phyloP scores from a whole-genome alignment of 2,113 vertebrate species.

The Reinhardtius hippoglossoides region DNA sequence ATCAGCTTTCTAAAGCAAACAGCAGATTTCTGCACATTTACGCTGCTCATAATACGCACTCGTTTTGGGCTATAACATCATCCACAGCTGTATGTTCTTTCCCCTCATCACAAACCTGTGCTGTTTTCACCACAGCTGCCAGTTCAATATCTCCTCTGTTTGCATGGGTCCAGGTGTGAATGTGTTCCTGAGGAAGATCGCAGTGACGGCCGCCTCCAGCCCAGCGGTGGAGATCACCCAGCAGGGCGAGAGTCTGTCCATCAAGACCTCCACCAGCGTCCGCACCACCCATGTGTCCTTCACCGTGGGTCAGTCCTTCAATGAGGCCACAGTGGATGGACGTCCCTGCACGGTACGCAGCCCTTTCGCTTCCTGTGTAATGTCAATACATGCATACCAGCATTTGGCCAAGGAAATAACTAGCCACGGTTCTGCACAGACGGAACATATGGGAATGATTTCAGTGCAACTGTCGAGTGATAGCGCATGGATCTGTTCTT shows the following conservation, averaged over 20 bases:
- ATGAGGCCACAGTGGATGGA: slow-evolving; percentile 92
- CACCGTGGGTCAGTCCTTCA: slow-evolving; percentile 90
- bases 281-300: slow-evolving; percentile 93
- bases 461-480: slow-evolving; percentile 26
- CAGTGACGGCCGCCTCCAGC: slow-evolving; percentile 89
- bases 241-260: slow-evolving; percentile 89
- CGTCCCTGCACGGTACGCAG: slow-evolving; percentile 88
- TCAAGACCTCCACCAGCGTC: slow-evolving; percentile 91
- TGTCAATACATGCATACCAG: slow-evolving; percentile 22
- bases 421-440: slow-evolving; percentile 23
- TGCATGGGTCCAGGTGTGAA: slow-evolving; percentile 85
- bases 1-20: not conserved
- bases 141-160: not conserved
- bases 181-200: slow-evolving; percentile 92
- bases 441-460: slow-evolving; percentile 69
- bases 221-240: slow-evolving; percentile 91
- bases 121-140: not conserved
- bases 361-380: slow-evolving; percentile 15
- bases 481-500: slow-evolving; percentile 55
- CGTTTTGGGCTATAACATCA: not conserved
- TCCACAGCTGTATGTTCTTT: not conserved
- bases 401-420: slow-evolving; percentile 27
- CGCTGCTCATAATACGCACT: not conserved
- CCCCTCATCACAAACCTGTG: no score
- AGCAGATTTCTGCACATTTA: not conserved